These are phyloP conservation scores for Ploceus nigricollis DNA, from an alignment of 2,113 vertebrate species.

Conservation along the genomic window DNA sequence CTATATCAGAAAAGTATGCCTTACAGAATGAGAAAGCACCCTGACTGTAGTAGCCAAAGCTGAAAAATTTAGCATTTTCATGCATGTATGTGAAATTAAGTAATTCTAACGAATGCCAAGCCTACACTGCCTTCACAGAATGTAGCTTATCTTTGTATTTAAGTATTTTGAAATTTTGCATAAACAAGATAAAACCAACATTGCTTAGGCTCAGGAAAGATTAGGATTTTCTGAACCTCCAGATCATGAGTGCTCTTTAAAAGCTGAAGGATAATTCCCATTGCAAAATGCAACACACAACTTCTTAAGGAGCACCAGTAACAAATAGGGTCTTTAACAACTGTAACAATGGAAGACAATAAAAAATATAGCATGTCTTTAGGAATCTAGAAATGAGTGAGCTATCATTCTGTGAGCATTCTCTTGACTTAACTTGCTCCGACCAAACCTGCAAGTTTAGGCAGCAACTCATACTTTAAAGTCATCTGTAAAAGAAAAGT, in stretches of 20 bases:
- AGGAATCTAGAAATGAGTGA: background rate
- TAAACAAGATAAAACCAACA: background rate
- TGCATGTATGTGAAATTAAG: background rate
- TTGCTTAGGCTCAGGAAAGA: background rate
- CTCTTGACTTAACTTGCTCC: constrained; percentile 6
- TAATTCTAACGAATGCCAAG: background rate
- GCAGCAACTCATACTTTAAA: background rate
- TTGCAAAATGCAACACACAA: background rate
- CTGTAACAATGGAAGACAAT: background rate
- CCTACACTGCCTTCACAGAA: background rate
- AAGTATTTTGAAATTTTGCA: background rate
- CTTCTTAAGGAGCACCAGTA: background rate
- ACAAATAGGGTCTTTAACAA: background rate
- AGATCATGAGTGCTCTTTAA: background rate
- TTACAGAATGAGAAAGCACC: background rate
- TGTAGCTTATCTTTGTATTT: background rate
- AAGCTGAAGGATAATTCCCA: background rate
- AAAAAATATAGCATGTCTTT: background rate
- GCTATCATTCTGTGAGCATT: background rate
- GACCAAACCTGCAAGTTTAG: background rate
- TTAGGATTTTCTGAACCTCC: background rate
- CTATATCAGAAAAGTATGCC: background rate
- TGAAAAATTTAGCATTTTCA: background rate
- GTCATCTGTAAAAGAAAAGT: background rate
- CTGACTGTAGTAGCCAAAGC: background rate